Conservation (phyloP, 1,140 invertebrate species). For the Popillia japonica region DNA sequence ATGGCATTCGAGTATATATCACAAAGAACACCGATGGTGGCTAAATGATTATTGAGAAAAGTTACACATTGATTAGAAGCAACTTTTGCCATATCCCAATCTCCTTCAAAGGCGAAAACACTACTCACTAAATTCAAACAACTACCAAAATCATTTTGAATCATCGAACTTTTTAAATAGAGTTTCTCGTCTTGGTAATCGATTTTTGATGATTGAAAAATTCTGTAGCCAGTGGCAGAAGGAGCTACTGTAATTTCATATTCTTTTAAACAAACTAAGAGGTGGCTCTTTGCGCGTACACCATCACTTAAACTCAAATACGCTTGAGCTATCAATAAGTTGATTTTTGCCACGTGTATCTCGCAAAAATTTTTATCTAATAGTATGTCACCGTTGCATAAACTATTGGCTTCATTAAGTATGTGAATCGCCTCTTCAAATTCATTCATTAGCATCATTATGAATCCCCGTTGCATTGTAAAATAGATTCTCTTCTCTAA, state of each 20-base stretch:
- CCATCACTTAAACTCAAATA: slow-evolving; percentile 55
- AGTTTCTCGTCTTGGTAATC: slow-evolving; percentile 45
- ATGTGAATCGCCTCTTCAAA: slow-evolving; percentile 56
- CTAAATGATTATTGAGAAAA: slow-evolving; percentile 55
- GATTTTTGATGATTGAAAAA: slow-evolving; percentile 28
- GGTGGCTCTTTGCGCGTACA: slow-evolving; percentile 56
- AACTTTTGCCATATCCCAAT: slow-evolving; percentile 57
- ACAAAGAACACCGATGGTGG: slow-evolving; percentile 57
- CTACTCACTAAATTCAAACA: slow-evolving; percentile 60
- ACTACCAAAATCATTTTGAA: slow-evolving; percentile 59
- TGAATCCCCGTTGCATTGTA: slow-evolving; percentile 57
- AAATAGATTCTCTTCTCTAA: slow-evolving; percentile 61
- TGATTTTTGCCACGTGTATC: slow-evolving; percentile 59
- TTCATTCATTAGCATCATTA: slow-evolving; percentile 58
- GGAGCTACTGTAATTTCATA: slow-evolving; percentile 49
- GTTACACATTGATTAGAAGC: slow-evolving; percentile 55
- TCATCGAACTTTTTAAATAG: slow-evolving; percentile 46
- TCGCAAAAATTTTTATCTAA: slow-evolving; percentile 53
- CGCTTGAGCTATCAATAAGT: slow-evolving; percentile 58
- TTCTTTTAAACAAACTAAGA: slow-evolving; percentile 56
- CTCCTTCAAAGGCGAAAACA: slow-evolving; percentile 55
- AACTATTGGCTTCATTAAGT: slow-evolving; percentile 59
- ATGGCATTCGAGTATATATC: slow-evolving; percentile 57
- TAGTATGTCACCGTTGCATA: slow-evolving; percentile 47
- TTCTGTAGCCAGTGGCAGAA: slow-evolving; percentile 52